These are phyloP conservation scores for Idaea dimidiata DNA, from an alignment of 2,888 invertebrate genomes.

Conservation along the genomic window DNA sequence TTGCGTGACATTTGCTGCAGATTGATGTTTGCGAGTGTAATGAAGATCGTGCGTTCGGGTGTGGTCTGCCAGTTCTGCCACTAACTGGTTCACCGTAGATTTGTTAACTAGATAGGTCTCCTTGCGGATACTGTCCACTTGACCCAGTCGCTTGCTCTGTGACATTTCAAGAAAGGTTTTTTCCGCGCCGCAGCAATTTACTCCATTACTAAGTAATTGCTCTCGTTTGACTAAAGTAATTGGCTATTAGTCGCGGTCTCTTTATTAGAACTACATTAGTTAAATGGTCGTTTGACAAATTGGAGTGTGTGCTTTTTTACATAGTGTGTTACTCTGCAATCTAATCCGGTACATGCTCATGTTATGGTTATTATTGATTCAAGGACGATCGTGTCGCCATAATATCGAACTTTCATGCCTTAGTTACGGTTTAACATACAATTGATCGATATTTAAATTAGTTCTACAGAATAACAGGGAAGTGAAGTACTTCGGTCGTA, in stretches of 20 bases:
- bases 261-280: conserved; percentile 10
- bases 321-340: not conserved
- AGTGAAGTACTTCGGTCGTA: not conserved
- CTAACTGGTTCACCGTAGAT: conserved; percentile 51
- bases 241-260: conserved; percentile 31
- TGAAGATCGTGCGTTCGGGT: conserved; percentile 52
- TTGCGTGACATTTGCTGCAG: conserved; percentile 46
- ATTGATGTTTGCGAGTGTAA: conserved; percentile 51
- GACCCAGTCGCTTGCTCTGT: conserved; percentile 32
- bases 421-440: not conserved
- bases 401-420: not conserved
- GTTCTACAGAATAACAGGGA: not conserved
- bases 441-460: not conserved
- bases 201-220: conserved; percentile 48
- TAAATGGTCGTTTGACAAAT: conserved; percentile 16
- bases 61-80: conserved; percentile 42
- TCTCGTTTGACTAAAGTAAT: conserved; percentile 42
- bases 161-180: conserved; percentile 44
- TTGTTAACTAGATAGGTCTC: conserved; percentile 41
- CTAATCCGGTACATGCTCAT: not conserved
- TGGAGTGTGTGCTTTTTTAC: not conserved
- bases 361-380: not conserved
- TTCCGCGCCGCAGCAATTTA: conserved; percentile 39
- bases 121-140: conserved; percentile 43
- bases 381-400: not conserved